Conservation (phyloP, 2,797 vertebrate genomes). For the Arremon brunneinucha region DNA sequence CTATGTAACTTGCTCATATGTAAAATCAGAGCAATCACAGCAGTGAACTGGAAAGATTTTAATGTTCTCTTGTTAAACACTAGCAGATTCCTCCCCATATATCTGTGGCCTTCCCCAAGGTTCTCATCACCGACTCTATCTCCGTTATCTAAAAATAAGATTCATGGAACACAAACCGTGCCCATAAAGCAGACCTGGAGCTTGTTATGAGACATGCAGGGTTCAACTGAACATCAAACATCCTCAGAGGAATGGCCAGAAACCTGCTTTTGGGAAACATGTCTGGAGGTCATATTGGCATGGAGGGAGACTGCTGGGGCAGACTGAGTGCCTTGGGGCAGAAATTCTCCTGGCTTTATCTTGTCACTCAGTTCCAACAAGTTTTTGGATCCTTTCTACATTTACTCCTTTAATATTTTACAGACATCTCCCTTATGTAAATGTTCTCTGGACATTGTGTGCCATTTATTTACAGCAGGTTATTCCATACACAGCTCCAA, state of each 20-base stretch:
- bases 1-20: not conserved
- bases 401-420: conserved; percentile 17
- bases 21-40: not conserved
- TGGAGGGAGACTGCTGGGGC: not conserved
- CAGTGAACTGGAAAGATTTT: not conserved
- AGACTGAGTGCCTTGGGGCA: not conserved
- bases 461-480: not conserved
- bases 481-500: not conserved
- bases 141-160: not conserved
- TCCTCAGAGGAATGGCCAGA: not conserved
- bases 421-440: not conserved
- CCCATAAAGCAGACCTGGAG: not conserved
- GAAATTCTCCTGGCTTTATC: not conserved
- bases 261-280: not conserved
- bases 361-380: not conserved
- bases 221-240: not conserved
- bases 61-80: not conserved
- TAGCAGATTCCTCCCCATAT: not conserved
- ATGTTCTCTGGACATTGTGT: not conserved
- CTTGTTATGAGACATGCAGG: not conserved
- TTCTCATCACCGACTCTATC: not conserved
- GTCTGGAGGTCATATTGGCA: not conserved
- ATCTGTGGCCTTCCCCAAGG: not conserved
- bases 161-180: not conserved
- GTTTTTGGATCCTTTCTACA: not conserved